Evolutionary conservation across 2,797 vertebrate genomes (phyloP).

Genomic region (Eutrigla gurnardus): DNA sequence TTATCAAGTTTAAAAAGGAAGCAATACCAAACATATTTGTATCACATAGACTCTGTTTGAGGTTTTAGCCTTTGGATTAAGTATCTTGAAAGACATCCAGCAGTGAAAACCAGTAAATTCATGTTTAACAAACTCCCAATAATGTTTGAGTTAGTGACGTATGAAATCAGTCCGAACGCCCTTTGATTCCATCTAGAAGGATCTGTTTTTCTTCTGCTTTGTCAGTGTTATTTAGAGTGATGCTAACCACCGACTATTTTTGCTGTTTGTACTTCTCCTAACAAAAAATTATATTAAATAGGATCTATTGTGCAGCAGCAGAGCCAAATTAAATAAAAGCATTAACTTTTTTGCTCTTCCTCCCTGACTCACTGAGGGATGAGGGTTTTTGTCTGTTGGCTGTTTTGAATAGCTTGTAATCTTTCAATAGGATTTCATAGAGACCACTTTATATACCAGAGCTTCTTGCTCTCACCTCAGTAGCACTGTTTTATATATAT

Average conservation of each 20-base stretch:
- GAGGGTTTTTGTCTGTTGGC: not conserved
- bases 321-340: conserved; percentile 51
- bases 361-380: not conserved
- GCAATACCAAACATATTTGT: not conserved
- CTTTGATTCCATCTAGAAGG: conserved; percentile 28
- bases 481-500: too few relatives aligned
- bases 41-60: not conserved
- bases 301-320: conserved; percentile 28
- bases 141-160: conserved; percentile 22
- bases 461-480: too few relatives aligned
- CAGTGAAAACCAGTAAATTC: not conserved
- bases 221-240: conserved; percentile 72
- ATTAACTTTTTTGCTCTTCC: conserved; percentile 29
- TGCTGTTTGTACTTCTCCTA: conserved; percentile 62
- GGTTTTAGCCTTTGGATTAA: not conserved
- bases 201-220: conserved; percentile 70
- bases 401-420: conserved; percentile 8
- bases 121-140: conserved; percentile 5
- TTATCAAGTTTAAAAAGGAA: not conserved
- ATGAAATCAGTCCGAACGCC: conserved; percentile 39
- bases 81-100: not conserved
- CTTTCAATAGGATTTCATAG: conserved; percentile 13
- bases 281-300: conserved; percentile 46
- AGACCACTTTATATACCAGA: too few relatives aligned
- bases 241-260: conserved; percentile 60